Percentiles rank a stretch among this genome's conserved stretches.
These are phyloP conservation scores for Phaethon lepturus DNA, from an alignment of 2,113 vertebrate genomes.

Conservation along the genomic window DNA sequence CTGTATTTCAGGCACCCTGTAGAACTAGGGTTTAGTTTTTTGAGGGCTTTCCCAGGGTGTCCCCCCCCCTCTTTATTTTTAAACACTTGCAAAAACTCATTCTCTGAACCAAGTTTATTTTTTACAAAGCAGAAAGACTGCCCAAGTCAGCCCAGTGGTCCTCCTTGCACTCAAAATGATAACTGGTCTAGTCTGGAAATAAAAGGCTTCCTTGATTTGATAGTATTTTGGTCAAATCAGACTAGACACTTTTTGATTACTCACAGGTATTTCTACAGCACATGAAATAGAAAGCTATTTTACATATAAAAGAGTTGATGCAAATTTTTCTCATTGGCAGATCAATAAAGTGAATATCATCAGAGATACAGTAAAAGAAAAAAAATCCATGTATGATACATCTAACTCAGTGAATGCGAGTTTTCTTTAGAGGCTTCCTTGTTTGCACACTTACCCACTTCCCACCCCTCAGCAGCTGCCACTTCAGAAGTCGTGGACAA, in stretches of 20 bases:
- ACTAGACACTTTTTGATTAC: background rate
- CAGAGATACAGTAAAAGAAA: background rate
- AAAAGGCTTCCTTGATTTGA: background rate
- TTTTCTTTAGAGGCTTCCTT: background rate
- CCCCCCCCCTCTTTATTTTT: background rate
- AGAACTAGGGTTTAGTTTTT: background rate
- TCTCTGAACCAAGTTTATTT: background rate
- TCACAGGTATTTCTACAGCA: background rate
- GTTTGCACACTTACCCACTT: background rate
- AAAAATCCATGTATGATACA: background rate
- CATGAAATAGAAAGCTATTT: background rate
- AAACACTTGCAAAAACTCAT: background rate
- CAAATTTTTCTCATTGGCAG: background rate
- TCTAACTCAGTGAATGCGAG: background rate
- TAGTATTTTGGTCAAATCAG: background rate
- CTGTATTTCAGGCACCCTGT: background rate
- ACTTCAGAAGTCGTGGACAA: background rate
- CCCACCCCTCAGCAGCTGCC: background rate
- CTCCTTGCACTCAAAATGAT: background rate
- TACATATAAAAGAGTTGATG: background rate
- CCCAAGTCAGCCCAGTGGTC: background rate
- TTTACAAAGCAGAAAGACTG: background rate
- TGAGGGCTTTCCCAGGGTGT: too few relatives aligned
- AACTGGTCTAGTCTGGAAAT: background rate
- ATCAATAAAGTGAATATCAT: background rate